Conservation (phyloP, 2,888 invertebrate genomes). For the Pollenia labialis region DNA sequence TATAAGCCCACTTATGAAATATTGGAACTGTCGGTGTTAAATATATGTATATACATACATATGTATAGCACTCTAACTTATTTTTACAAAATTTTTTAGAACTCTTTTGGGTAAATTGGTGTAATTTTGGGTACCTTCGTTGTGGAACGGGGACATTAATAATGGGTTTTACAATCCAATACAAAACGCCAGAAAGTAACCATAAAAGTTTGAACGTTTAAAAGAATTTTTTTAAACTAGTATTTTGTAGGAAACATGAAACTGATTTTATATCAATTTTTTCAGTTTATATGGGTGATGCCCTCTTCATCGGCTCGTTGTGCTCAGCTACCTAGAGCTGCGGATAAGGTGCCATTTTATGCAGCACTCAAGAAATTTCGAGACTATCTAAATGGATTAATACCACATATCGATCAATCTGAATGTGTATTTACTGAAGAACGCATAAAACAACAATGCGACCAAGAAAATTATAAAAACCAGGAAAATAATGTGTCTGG, state of each 20-base stretch:
- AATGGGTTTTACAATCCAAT: too few species aligned
- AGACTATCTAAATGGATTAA: conserved; percentile 95
- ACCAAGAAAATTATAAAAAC: conserved; percentile 83
- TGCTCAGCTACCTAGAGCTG: conserved; percentile 98
- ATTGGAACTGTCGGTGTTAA: too few species aligned
- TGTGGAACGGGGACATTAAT: too few species aligned
- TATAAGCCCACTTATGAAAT: too few species aligned
- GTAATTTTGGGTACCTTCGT: too few species aligned
- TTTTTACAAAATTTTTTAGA: too few species aligned
- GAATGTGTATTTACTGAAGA: conserved; percentile 94
- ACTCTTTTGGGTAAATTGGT: too few species aligned
- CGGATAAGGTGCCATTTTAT: conserved; percentile 99
- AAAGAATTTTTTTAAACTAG: background rate
- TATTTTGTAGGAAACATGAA: background rate
- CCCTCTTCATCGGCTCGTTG: conserved; percentile 98
- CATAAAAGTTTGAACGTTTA: too few species aligned
- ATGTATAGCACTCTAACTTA: too few species aligned
- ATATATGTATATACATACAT: too few species aligned
- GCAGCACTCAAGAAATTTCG: conserved; percentile 97
- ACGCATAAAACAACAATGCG: conserved; percentile 87
- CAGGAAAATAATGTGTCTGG: conserved; percentile 35
- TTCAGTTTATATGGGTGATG: conserved; percentile 99
- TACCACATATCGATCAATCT: conserved; percentile 92
- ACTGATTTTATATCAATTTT: conserved; percentile 74
- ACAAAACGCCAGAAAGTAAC: too few species aligned